Evolutionary conservation across 2,888 invertebrate genomes (phyloP).

Genomic region (Standfussiana lucernea): DNA sequence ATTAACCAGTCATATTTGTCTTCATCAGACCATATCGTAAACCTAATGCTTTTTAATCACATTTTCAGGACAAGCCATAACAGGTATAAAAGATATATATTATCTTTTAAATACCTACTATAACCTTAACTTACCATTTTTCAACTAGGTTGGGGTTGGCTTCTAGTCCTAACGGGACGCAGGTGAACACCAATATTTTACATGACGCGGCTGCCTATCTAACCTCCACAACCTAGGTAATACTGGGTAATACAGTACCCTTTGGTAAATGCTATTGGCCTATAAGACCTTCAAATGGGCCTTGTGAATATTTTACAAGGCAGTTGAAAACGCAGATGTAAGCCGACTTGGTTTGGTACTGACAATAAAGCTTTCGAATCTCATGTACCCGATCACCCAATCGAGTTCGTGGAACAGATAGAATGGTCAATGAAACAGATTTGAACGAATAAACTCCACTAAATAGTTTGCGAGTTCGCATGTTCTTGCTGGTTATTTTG

Average conservation of each 20-base stretch:
- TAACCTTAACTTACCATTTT: no score
- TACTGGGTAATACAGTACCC: no score
- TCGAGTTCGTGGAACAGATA: not conserved
- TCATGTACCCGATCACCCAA: not conserved
- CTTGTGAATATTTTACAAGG: no score
- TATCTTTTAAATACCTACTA: not conserved
- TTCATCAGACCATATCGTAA: not conserved
- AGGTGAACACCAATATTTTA: no score
- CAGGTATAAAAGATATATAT: not conserved
- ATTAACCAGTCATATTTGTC: not conserved
- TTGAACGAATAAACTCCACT: not conserved
- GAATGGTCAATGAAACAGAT: not conserved
- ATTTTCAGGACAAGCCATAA: not conserved
- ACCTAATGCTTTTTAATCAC: not conserved
- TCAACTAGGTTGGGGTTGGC: no score
- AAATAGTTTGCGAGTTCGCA: no score
- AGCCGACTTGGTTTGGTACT: not conserved
- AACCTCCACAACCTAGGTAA: no score
- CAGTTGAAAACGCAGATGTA: not conserved
- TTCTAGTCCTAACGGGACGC: no score
- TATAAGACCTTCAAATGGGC: no score
- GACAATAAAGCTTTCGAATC: not conserved
- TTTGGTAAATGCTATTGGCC: no score
- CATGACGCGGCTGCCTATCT: no score
- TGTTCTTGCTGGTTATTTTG: no score